Evolutionary conservation across 2,113 vertebrate genomes (phyloP).

Genomic region (Sminthopsis crassicaudata): DNA sequence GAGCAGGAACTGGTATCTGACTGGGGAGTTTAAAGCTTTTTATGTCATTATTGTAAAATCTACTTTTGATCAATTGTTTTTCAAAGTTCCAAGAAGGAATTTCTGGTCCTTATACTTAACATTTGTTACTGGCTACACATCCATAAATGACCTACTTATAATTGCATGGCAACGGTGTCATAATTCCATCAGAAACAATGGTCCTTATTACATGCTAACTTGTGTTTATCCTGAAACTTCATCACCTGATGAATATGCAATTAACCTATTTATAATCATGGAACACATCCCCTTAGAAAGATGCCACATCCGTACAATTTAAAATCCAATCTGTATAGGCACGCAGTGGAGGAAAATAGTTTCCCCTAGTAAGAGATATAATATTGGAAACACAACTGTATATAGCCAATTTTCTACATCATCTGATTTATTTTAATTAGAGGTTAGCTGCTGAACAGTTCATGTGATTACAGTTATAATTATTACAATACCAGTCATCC

Average conservation of each 20-base stretch:
- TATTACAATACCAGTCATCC: conserved; percentile 82
- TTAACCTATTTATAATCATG: conserved; percentile 73
- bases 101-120: conserved; percentile 31
- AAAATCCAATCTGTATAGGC: conserved; percentile 70
- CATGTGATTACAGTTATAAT: conserved; percentile 80
- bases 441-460: conserved; percentile 77
- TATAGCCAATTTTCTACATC: conserved; percentile 75
- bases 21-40: neutral
- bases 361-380: conserved; percentile 71
- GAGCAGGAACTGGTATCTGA: neutral
- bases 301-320: conserved; percentile 65
- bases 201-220: conserved; percentile 65
- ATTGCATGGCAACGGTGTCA: conserved; percentile 58
- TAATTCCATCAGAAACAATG: conserved; percentile 68
- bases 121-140: conserved; percentile 48
- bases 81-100: conserved; percentile 53
- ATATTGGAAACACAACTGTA: conserved; percentile 80
- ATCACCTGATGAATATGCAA: conserved; percentile 74
- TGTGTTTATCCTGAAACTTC: conserved; percentile 68
- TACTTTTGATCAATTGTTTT: conserved; percentile 58
- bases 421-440: conserved; percentile 83
- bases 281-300: conserved; percentile 73
- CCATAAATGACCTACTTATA: conserved; percentile 58
- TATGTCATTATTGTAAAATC: neutral
- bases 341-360: conserved; percentile 75